Percentiles rank a stretch among this genome's conserved stretches.
phyloP scores from a whole-genome alignment of 35 echinoderm and acorn worm species.

The Lytechinus pictus region DNA sequence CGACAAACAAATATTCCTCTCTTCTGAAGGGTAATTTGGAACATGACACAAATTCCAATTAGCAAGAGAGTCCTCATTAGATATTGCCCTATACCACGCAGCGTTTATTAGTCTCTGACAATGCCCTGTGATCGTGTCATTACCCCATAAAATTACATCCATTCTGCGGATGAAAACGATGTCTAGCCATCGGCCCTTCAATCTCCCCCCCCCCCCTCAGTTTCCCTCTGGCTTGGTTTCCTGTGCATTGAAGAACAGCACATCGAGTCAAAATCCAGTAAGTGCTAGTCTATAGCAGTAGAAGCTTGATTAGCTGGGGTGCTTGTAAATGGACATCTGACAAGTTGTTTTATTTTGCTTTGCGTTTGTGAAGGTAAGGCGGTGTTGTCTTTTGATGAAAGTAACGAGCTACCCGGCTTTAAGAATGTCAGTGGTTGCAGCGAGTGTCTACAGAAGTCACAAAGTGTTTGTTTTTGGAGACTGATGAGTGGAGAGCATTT shows the following conservation, averaged over 20 bases:
- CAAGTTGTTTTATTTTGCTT: background rate
- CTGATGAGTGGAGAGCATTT: background rate
- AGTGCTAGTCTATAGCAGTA: background rate
- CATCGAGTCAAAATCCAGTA: background rate
- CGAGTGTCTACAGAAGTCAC: background rate
- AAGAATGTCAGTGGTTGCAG: background rate
- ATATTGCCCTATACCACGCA: background rate
- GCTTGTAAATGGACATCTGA: background rate
- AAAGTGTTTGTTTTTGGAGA: background rate
- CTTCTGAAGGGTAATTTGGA: background rate
- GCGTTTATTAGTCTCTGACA: background rate
- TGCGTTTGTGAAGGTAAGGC: too few species aligned
- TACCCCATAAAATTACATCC: conserved; percentile 18
- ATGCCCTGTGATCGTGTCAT: background rate
- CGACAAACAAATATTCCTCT: background rate
- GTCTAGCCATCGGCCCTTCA: background rate
- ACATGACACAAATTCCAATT: conserved; percentile 19
- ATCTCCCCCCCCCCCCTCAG: background rate
- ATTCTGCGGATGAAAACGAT: background rate
- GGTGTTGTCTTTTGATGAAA: too few species aligned
- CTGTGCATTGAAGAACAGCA: background rate
- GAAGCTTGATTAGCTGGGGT: background rate
- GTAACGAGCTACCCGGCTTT: background rate
- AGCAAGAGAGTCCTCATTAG: background rate
- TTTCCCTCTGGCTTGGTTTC: background rate